Base-by-base conservation (phyloP, 2,113 vertebrate genomes). In the Ictalurus furcatus region DNA sequence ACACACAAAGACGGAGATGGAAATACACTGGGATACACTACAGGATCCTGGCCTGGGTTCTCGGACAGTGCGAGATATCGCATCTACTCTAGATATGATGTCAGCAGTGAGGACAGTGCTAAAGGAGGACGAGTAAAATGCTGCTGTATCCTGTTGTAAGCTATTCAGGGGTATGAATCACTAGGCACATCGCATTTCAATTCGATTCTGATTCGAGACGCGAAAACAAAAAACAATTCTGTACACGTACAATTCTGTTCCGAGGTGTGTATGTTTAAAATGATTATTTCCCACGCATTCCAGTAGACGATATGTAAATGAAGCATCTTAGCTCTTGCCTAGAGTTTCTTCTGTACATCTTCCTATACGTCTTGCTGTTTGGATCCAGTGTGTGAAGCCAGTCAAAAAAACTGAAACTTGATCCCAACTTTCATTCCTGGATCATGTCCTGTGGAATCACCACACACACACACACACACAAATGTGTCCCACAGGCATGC, bases 371-470 rank as follows among this genome's bases (percentile, higher is more conserved):
- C 81, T 84, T 89, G 90, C 89, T 88, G 89, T 30, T 80, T 85
- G 91, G 28, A 90, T 86, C 74, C 34, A 3, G 40, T 40, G 9
- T 74, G 63, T 23, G 85, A 92, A 59, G 93, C 91, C 88, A 83
- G 85, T 7, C 88, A 88, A 40, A 74, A 40, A 74, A 81, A 93
- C 44, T 6, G 87, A 16, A 95, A 92, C 87, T 89, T 91, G 79
- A 94, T 92, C 80, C 94, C 84, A 4, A 94, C 92, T 92, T 93
- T 95, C 94, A 95, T 95, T 92, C 89, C 92, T 48, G 63, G 40
- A 78, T 78, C 76, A 28, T 25, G 1, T 78, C 40, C 40, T 48
- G 73, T 76, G n/a, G 16, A 30, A 58, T 19, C 54, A 82, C 28
- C 61, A 86, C 85, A 59, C 84, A 86, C 54, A 79, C 54, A 0